Percentiles rank a stretch among this genome's conserved stretches.
phyloP scores from a whole-genome alignment of 2,113 vertebrate species.

The Trochalopteron elliotii region DNA sequence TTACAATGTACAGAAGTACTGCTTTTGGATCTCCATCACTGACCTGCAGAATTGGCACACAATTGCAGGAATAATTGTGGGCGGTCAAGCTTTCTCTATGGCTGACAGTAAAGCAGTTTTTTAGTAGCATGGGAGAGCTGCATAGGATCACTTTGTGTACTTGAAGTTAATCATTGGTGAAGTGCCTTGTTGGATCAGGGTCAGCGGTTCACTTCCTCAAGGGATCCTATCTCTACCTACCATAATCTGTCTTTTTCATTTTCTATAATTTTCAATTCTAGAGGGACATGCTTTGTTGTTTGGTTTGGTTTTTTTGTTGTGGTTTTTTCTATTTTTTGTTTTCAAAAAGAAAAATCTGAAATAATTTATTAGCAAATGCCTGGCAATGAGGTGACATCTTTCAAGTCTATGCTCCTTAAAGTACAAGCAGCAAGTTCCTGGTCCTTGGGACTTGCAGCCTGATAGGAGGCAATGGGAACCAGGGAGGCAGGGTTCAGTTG shows the following conservation, averaged over 20 bases:
- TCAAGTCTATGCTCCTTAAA: not conserved
- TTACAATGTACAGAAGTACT: not conserved
- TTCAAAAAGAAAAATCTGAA: not conserved
- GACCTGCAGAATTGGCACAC: not conserved
- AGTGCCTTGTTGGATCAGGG: not conserved
- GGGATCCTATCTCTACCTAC: not conserved
- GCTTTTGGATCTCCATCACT: not conserved
- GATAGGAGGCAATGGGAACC: not conserved
- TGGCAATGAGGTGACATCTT: not conserved
- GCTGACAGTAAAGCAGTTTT: not conserved
- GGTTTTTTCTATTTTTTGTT: not conserved
- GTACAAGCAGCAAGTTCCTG: not conserved
- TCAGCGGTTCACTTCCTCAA: not conserved
- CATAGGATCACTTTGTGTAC: not conserved
- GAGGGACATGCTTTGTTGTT: not conserved
- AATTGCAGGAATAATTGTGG: not conserved
- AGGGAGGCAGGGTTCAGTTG: not conserved
- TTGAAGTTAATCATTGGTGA: not conserved
- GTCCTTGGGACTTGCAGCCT: not conserved
- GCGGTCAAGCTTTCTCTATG: not conserved
- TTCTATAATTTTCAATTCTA: not conserved
- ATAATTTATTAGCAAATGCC: not conserved
- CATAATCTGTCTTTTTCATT: not conserved
- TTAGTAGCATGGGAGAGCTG: not conserved
- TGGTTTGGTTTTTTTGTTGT: rapidly evolving